Conservation (phyloP, 2,797 vertebrate genomes). For the Aldrovandia affinis region DNA sequence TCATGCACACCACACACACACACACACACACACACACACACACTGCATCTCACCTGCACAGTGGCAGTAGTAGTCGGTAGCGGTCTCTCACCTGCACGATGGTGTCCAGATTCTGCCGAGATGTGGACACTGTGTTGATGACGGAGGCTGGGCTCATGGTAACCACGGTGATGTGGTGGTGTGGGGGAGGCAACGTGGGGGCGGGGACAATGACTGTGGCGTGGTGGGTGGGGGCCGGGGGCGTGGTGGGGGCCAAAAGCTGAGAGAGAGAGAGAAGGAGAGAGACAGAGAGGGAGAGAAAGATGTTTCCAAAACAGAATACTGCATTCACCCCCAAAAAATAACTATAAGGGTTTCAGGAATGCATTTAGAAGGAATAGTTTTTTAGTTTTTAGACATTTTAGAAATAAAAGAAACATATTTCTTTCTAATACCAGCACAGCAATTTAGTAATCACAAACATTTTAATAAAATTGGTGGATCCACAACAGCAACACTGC, state of each 20-base stretch:
- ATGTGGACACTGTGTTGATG: slow-evolving; percentile 95
- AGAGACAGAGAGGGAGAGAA: background rate
- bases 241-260: slow-evolving; percentile 81
- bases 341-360: too few relatives aligned
- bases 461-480: too few relatives aligned
- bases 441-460: too few relatives aligned
- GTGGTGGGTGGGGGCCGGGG: slow-evolving; percentile 91
- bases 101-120: slow-evolving; percentile 97
- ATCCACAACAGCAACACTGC: too few relatives aligned
- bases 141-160: slow-evolving; percentile 95
- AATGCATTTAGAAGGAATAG: too few relatives aligned
- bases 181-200: slow-evolving; percentile 76
- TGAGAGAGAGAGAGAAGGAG: slow-evolving; percentile 53
- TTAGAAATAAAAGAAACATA: too few relatives aligned
- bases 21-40: background rate
- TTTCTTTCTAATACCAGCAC: too few relatives aligned
- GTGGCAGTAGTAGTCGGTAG: too few relatives aligned
- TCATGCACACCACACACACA: background rate
- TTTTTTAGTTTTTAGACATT: too few relatives aligned
- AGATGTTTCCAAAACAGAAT: background rate
- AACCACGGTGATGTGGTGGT: slow-evolving; percentile 95
- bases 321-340: too few relatives aligned
- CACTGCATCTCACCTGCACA: too few relatives aligned
- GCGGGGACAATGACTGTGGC: slow-evolving; percentile 97
- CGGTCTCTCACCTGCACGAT: slow-evolving; percentile 89